Evolutionary conservation across 2,797 vertebrate genomes (phyloP).

Genomic region (Intellagama lesueurii): DNA sequence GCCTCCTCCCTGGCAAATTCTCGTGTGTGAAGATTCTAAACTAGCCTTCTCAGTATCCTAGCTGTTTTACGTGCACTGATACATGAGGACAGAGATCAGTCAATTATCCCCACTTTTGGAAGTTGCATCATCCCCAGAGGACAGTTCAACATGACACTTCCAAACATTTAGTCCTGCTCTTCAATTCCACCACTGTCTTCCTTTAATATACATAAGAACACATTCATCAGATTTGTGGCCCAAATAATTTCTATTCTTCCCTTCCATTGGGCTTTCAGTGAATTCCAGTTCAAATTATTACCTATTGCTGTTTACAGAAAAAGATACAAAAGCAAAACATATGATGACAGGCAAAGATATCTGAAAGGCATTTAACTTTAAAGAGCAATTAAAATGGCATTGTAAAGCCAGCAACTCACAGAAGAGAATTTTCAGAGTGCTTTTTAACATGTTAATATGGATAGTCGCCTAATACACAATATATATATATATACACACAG

Average conservation of each 20-base stretch:
- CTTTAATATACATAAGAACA: background rate
- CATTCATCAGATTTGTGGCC: background rate
- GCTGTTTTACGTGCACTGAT: background rate
- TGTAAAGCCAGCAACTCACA: conserved; percentile 37
- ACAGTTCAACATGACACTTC: background rate
- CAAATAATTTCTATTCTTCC: background rate
- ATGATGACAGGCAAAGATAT: background rate
- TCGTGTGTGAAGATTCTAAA: background rate
- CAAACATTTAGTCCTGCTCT: background rate
- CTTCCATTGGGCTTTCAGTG: background rate
- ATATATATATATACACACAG: background rate
- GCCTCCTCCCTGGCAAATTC: background rate
- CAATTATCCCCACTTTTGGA: background rate
- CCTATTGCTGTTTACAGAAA: background rate
- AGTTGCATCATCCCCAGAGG: background rate
- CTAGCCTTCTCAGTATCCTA: background rate
- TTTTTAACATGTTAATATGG: background rate
- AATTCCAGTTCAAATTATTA: background rate
- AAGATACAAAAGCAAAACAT: conserved; percentile 7
- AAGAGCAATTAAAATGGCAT: conserved; percentile 27
- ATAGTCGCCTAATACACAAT: background rate
- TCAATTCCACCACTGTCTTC: background rate
- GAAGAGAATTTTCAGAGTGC: background rate
- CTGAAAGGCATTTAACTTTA: conserved; percentile 31
- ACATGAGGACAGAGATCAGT: background rate